Base-by-base conservation (phyloP, 2,888 invertebrate genomes). In the Agrotis ipsilon region DNA sequence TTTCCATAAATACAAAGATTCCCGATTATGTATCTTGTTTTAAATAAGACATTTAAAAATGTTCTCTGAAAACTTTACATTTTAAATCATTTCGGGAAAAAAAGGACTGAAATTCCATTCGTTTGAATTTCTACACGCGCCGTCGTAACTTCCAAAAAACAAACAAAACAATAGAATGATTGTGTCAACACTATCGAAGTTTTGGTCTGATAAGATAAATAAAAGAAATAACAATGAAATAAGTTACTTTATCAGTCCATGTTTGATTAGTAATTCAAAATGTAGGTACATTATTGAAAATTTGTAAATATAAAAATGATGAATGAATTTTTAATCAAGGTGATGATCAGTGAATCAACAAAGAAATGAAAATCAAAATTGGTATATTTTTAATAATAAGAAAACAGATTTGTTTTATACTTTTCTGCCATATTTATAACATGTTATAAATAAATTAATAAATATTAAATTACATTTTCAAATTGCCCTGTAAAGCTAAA, bases 161-260 rank as follows among this genome's bases (percentile, higher is more conserved):
- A 21, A 43, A 59, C 27, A 72, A 24, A 58, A 51, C 18, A 70
- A 46, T 51, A 6, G 24, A n/a, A 46, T n/a, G 51, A n/a, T n/a
- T n/a, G 4, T 58, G 72, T 58, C 58, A 52, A 52, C 39, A 21
- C 16, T 46, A 61, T 27, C 49, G 19, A 74, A 55, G 6, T 55
- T 78, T 72, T 49, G 16, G n/a, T 24, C 1, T 13, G 73, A 73
- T 78, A 55, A 79, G 54, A 72, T 78, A 11, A 19, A 13, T 19
- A 4, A 19, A 72, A 78, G 19, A 70, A 19, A 32, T 13, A 32
- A 57, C 49, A 71, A 70, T 78, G 7, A 45, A 45, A 45, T 0
- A 3, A 39, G 11, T 19, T 19, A 9, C 5, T 18, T 24, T 55
- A 49, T 48, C 32, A 13, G 45, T 24, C 1, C 5, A 13, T 18